Conservation (phyloP, 2,113 vertebrate genomes). For the Laticauda laticaudata region DNA sequence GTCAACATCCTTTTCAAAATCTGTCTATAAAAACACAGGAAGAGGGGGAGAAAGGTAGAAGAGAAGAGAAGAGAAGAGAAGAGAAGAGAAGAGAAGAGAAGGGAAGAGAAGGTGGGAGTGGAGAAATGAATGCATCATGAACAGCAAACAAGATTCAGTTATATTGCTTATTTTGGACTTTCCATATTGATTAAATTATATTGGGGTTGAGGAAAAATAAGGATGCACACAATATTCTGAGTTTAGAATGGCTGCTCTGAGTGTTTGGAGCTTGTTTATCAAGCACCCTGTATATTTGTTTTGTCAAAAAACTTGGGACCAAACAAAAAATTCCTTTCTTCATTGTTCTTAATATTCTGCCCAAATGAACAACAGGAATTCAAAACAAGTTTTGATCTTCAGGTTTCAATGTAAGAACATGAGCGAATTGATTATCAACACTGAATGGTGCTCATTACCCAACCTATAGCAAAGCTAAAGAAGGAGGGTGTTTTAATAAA, state of each 20-base stretch:
- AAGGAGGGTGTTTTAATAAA: neutral
- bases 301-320: neutral
- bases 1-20: conserved; percentile 99
- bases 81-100: conserved; percentile 35
- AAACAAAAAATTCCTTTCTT: neutral
- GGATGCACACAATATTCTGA: neutral
- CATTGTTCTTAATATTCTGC: neutral
- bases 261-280: neutral
- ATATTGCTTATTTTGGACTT: neutral
- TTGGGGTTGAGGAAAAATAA: neutral
- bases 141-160: neutral
- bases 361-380: neutral
- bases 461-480: neutral
- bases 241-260: neutral
- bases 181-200: neutral
- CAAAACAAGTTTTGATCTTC: neutral
- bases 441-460: neutral
- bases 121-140: conserved; percentile 58
- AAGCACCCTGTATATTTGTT: neutral
- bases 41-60: conserved; percentile 48
- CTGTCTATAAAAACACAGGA: conserved; percentile 83
- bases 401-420: neutral
- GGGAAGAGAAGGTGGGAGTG: conserved; percentile 16
- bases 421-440: neutral
- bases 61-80: conserved; percentile 40